These are phyloP conservation scores for Melanotus villosus DNA, from an alignment of 2,888 invertebrate species.

Conservation along the genomic window DNA sequence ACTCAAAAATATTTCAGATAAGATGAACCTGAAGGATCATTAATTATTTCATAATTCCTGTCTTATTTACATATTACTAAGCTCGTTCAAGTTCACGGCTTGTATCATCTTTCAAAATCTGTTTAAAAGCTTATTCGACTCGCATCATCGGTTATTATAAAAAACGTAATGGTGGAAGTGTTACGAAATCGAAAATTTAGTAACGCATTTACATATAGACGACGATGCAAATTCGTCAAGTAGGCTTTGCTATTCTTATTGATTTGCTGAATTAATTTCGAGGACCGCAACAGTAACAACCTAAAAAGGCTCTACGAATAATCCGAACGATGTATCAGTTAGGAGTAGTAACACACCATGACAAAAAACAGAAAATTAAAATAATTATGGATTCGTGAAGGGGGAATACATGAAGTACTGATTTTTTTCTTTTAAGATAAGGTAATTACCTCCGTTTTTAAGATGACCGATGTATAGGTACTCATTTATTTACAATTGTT, in stretches of 20 bases:
- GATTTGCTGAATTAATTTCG: background rate
- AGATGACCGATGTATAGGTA: background rate
- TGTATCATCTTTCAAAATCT: constrained; percentile 31
- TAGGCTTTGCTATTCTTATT: constrained; percentile 5
- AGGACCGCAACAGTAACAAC: too few relatives aligned
- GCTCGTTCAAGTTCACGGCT: constrained; percentile 31
- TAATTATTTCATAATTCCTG: constrained; percentile 33
- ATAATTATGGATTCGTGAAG: too few relatives aligned
- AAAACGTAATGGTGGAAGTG: constrained; percentile 1
- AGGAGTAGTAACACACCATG: too few relatives aligned
- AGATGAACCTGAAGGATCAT: constrained; percentile 17
- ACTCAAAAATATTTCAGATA: constrained; percentile 21
- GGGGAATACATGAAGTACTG: too few relatives aligned
- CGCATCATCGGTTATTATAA: constrained; percentile 9
- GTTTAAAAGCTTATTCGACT: constrained; percentile 21
- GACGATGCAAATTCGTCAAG: constrained; percentile 20
- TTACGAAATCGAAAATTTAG: constrained; percentile 17
- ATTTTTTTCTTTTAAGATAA: too few relatives aligned
- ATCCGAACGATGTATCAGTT: too few relatives aligned
- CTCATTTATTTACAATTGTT: constrained; percentile 2
- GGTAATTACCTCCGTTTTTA: too few relatives aligned
- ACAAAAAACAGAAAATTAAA: too few relatives aligned
- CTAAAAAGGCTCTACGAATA: too few relatives aligned
- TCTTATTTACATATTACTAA: constrained; percentile 33
- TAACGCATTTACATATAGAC: constrained; percentile 28